Evolutionary conservation across 2,888 invertebrate species (phyloP), one percentile per base, ranked within the genome.

Genomic region (Stenodema calcarata): DNA sequence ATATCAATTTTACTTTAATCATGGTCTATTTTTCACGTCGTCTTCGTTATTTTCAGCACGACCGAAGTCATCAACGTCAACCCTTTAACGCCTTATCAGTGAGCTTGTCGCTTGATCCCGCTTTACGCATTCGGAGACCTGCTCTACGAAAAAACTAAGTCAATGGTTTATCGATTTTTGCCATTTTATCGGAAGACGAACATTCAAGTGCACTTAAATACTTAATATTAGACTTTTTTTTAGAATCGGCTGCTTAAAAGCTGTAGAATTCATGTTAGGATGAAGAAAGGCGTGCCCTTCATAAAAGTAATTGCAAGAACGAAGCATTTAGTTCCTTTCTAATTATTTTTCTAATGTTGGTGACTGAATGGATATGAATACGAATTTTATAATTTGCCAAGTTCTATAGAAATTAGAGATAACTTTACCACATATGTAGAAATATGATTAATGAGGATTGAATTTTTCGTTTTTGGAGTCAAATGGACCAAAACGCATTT

Each of bases 51-150:
- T 94, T 94, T 88, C 93, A 97, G 97, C 91, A 95, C 96, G 76
- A 96, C 95, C 89, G 97, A 97, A 92, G 96, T 97, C 95, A 96
- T 97, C 90, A 96, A 96, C 92, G 96, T 97, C 82, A 96, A 95
- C 91, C 96, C 96, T 54, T 94, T 95, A 90, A 97, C 97, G 44
- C 95, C 96, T 16, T 97, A 96, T 91, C 95, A 95, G 89, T 95
- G 94, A 92, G 76, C 41, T 18, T 62, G 23, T 23, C n/a, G n/a
- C 50, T 16, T 6, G n/a, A 14, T 42, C 41, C 23, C n/a, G 62
- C 62, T 18, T 62, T 62, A 11, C 62, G 4, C 12, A 42, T 16
- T 16, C 18, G 18, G 2, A 23, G 27, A 23, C 9, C 62, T 18
- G 27, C 42, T 75, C 75, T 30, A 6, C 23, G 18, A 12, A 9